Evolutionary conservation across 37 sponge, comb jelly and placozoan genomes (phyloP), one percentile per base, ranked within the genome.

Genomic region (Geodia barretti): DNA sequence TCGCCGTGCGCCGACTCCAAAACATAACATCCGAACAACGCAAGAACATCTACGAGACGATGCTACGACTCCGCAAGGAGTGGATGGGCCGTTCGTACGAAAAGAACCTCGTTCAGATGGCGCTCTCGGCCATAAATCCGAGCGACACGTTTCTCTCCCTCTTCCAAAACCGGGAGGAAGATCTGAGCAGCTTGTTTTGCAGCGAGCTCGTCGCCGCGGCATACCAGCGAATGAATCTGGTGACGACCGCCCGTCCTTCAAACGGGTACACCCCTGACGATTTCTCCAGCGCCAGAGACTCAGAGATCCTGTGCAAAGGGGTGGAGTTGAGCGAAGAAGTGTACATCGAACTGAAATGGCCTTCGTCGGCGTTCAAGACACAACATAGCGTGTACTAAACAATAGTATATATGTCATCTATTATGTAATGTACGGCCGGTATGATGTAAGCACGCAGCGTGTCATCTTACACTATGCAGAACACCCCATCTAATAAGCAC

Each of bases 251-350:
- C 36, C 86, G 79, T 31, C 43, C 63, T 14, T 83, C 94, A 20
- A 76, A 94, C 72, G 75, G 74, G 19, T 94, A 72, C 39, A 86
- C 94, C 28, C 91, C 91, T 32, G 91, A 90, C 39, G 94, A 94
- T 72, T 94, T 94, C 39, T 76, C 87, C 60, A 93, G 86, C 70
- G 68, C 60, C 5, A 42, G 71, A 2, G 67, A 81, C 14, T 26
- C 21, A 5, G 33, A 54, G 1, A 25, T 83, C 0, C 2, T 82
- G 20, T 42, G 79, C 38, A 67, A 71, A 9, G 30, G 33, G 9
- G 92, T 87, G 2, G 36, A 41, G 31, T 74, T 91, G 61, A 79
- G 66, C 34, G 62, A 60, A 9, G 92, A 91, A 41, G 40, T 74
- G 4, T 87, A 87, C 62, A 66, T 91, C 26, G 79, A 91, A 36